These are phyloP conservation scores for Eutolmus rufibarbis DNA, from an alignment of 2,888 invertebrate genomes.

Conservation along the genomic window DNA sequence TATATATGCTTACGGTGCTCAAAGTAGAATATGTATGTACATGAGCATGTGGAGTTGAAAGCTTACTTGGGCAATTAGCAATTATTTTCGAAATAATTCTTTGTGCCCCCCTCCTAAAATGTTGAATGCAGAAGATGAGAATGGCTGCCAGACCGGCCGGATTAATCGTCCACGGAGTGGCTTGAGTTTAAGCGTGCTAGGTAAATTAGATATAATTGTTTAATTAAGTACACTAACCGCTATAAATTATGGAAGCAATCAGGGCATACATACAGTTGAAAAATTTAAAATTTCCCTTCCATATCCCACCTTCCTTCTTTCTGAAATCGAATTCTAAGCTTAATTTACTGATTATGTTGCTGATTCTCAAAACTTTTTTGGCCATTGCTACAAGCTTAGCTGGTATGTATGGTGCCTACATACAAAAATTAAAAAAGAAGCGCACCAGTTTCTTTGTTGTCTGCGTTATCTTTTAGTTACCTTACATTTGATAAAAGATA, in stretches of 20 bases:
- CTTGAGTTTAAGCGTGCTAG: slow-evolving; percentile 63
- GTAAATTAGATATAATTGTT: slow-evolving; percentile 51
- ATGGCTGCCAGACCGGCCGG: slow-evolving; percentile 56
- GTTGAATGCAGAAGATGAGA: slow-evolving; percentile 2
- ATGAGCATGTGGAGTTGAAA: not conserved
- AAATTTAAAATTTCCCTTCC: no score
- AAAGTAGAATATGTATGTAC: not conserved
- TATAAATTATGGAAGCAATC: not conserved
- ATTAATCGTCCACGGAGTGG: slow-evolving; percentile 60
- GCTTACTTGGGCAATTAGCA: not conserved
- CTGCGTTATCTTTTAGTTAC: not conserved
- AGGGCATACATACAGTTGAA: not conserved
- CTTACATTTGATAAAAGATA: not conserved
- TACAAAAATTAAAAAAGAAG: not conserved
- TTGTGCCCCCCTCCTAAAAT: not conserved
- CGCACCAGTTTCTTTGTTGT: not conserved
- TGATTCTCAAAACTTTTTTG: not conserved
- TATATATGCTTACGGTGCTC: not conserved
- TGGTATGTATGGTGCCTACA: not conserved
- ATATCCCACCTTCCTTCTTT: not conserved
- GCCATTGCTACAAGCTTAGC: not conserved
- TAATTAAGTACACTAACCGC: not conserved
- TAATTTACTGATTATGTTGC: not conserved
- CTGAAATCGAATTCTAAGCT: not conserved
- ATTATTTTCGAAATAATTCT: not conserved